Base-by-base conservation (phyloP, 2,888 invertebrate species). In the Sarcophaga subvicina region DNA sequence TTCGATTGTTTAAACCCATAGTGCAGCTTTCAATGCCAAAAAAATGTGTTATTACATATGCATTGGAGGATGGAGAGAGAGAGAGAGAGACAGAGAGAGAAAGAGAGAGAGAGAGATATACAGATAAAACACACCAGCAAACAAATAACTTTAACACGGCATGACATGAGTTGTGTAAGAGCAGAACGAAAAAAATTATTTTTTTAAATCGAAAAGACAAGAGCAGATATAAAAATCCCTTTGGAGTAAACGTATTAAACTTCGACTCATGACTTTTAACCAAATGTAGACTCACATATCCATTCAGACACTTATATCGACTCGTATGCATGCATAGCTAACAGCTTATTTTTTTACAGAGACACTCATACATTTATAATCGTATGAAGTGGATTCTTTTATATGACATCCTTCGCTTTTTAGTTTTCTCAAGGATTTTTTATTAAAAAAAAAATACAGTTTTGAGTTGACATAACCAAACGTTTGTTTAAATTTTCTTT, bases 201-300 rank as follows among this genome's bases (percentile, higher is more conserved):
- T 37, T 37, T 37, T 37, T 10, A 37, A 37, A 37, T 37, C 37
- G 10, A 37, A 37, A 37, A 37, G 76, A 49, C 59, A 75, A 63
- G 12, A 72, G 49, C 60, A 71, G 8, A 17, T 78, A 47, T 60
- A 64, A 37, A 85, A 85, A 79, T 60, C 70, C 79, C 75, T 60
- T 37, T 79, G 11, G 45, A 76, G 60, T 49, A 79, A 85, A 73
- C 73, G 72, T 81, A 78, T 81, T 81, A 85, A 81, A 80, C 59
- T 81, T 63, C 37, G 69, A 78, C 78, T 81, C 49, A 75, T 78
- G 78, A 70, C 59, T 77, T 85, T 72, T 85, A 49, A 71, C 63
- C 79, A 83, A 69, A 63, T 63, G 20, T n/a, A 54, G 17, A 14
- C 54, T 54, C 17, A 49, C 27, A 62, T 45, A 49, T 62, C 17